These are phyloP conservation scores for Dromiciops gliroides DNA, from an alignment of 2,113 vertebrate genomes.

Conservation along the genomic window DNA sequence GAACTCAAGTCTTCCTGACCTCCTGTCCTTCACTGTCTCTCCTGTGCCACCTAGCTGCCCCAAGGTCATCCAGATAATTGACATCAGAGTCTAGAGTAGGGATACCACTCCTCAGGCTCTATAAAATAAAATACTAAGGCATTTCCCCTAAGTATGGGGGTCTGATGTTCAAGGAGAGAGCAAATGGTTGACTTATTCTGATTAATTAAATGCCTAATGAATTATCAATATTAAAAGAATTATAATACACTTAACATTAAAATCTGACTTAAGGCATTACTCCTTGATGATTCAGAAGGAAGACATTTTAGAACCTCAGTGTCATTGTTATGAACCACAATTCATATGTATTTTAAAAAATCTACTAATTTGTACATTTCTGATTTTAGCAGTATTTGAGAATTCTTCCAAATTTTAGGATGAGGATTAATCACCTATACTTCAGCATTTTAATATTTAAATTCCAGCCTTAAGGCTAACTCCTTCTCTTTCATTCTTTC, in stretches of 20 bases:
- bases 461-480: slow-evolving; percentile 44
- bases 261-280: slow-evolving; percentile 7
- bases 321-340: slow-evolving; percentile 25
- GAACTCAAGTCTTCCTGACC: neutral
- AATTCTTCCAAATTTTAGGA: neutral
- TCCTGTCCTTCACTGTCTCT: neutral
- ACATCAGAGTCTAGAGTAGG: neutral
- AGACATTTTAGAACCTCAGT: neutral
- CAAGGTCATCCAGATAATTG: neutral
- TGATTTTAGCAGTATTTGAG: neutral
- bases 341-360: slow-evolving; percentile 56
- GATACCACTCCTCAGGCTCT: neutral
- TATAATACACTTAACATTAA: slow-evolving; percentile 30
- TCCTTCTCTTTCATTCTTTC: slow-evolving; percentile 32
- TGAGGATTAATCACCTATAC: neutral
- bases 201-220: neutral
- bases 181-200: neutral
- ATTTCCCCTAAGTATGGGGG: neutral
- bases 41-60: neutral
- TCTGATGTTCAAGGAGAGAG: neutral
- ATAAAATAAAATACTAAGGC: neutral
- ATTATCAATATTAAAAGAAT: slow-evolving; percentile 32
- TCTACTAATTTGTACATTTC: slow-evolving; percentile 51
- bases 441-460: slow-evolving; percentile 57
- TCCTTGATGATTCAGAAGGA: slow-evolving; percentile 56